These are phyloP conservation scores for Adineta ricciae DNA, from an alignment of 2,888 invertebrate genomes.

Conservation along the genomic window DNA sequence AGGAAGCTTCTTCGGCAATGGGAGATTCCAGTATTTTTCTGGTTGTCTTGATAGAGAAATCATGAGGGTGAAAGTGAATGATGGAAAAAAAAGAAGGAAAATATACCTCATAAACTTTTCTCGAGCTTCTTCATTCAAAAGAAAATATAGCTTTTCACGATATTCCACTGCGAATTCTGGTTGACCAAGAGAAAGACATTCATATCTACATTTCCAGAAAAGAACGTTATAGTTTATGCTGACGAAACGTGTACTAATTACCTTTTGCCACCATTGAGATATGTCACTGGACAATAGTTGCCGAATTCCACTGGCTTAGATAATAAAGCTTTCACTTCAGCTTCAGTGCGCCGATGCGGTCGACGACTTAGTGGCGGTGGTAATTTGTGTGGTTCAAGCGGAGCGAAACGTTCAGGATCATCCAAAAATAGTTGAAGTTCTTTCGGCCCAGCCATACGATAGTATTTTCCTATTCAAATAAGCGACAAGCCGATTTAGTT, in stretches of 20 bases:
- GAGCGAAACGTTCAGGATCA: slow-evolving; percentile 41
- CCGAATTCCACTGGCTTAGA: slow-evolving; percentile 42
- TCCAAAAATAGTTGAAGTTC: slow-evolving; percentile 35
- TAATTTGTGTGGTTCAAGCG: slow-evolving; percentile 43
- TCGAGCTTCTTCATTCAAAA: slow-evolving; percentile 45
- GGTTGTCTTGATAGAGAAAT: slow-evolving; percentile 37
- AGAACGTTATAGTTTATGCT: no score
- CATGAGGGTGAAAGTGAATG: background rate
- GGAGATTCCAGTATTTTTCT: slow-evolving; percentile 45
- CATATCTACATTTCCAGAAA: slow-evolving; percentile 39
- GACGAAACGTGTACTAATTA: slow-evolving; percentile 34
- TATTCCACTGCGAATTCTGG: slow-evolving; percentile 45
- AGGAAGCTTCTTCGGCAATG: slow-evolving; percentile 49
- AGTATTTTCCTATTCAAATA: slow-evolving; percentile 48
- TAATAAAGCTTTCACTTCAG: slow-evolving; percentile 40
- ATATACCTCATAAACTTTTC: slow-evolving; percentile 48
- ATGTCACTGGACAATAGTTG: slow-evolving; percentile 50
- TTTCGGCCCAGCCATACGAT: slow-evolving; percentile 43
- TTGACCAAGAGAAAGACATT: slow-evolving; percentile 46
- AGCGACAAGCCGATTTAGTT: no score
- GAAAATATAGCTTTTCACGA: slow-evolving; percentile 42
- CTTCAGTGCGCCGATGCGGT: slow-evolving; percentile 40
- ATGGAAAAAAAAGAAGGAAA: background rate
- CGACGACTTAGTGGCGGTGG: slow-evolving; percentile 41
- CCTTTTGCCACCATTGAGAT: slow-evolving; percentile 46